A percentile compares a stretch with the other conserved stretches of the same genome.
Evolutionary conservation across 2,888 invertebrate species (phyloP).

Genomic region (Octodonta nipae): DNA sequence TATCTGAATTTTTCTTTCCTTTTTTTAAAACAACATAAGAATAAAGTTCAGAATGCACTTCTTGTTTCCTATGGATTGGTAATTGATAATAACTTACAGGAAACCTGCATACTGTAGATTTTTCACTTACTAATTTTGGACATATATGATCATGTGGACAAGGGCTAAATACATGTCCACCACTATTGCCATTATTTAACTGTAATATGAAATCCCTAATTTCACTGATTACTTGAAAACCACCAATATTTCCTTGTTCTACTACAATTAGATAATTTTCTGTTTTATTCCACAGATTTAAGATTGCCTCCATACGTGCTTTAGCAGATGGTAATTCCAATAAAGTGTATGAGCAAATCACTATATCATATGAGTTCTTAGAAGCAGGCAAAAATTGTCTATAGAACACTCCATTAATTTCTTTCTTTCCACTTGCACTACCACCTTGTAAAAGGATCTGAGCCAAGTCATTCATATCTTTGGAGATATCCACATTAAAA

Average conservation of each 20-base stretch:
- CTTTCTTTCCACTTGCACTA: slow-evolving; percentile 45
- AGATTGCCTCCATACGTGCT: slow-evolving; percentile 53
- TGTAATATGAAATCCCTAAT: slow-evolving; percentile 67
- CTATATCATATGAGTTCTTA: slow-evolving; percentile 59
- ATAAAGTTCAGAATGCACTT: slow-evolving; percentile 46
- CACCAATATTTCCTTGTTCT: slow-evolving; percentile 72
- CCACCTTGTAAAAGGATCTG: slow-evolving; percentile 55
- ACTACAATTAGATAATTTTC: slow-evolving; percentile 67
- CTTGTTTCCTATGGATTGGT: slow-evolving; percentile 37
- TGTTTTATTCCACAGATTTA: slow-evolving; percentile 78
- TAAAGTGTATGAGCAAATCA: slow-evolving; percentile 66
- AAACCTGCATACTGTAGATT: slow-evolving; percentile 69
- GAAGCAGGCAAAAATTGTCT: slow-evolving; percentile 69
- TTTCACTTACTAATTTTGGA: slow-evolving; percentile 51
- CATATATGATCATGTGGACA: slow-evolving; percentile 75
- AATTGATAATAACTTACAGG: slow-evolving; percentile 47
- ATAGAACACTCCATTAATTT: slow-evolving; percentile 52
- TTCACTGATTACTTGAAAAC: slow-evolving; percentile 68
- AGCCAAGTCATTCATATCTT: slow-evolving; percentile 70
- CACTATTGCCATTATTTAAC: slow-evolving; percentile 30
- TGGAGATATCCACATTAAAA: slow-evolving; percentile 71
- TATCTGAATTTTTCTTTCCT: slow-evolving; percentile 37
- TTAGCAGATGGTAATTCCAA: slow-evolving; percentile 61
- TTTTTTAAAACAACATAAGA: slow-evolving; percentile 73
- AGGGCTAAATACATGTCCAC: slow-evolving; percentile 61